A percentile compares a stretch with the other conserved stretches of the same genome.
phyloP scores from a whole-genome alignment of 2,113 vertebrate species.

The Mirounga angustirostris region DNA sequence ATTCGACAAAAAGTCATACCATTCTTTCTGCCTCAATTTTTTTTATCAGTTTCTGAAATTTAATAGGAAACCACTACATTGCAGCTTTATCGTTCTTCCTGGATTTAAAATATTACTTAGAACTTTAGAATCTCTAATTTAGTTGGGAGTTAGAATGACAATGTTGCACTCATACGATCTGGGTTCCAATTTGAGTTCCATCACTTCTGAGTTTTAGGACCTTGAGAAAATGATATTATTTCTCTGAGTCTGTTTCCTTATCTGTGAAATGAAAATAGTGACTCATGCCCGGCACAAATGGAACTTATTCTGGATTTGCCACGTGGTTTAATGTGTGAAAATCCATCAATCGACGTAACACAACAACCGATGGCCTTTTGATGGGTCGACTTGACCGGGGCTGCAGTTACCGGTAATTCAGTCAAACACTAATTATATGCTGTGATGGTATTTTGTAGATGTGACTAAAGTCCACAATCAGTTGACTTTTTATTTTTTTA shows the following conservation, averaged over 20 bases:
- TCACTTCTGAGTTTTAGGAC: neutral
- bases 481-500: neutral
- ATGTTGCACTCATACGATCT: neutral
- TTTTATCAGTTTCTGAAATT: neutral
- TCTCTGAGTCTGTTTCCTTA: neutral
- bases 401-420: neutral
- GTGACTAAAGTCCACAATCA: neutral
- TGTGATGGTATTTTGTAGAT: neutral
- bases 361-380: neutral
- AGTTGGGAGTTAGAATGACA: neutral
- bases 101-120: neutral
- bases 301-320: neutral
- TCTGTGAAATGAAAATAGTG: neutral
- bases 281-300: neutral
- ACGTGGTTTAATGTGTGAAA: neutral
- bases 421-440: neutral
- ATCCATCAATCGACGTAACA: neutral
- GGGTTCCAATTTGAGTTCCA: neutral
- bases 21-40: neutral
- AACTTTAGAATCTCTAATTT: neutral
- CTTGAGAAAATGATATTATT: neutral
- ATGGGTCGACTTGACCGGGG: neutral
- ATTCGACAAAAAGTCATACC: neutral
- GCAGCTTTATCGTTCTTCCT: neutral
- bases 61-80: neutral